These are phyloP conservation scores for Hippopotamus amphibius DNA, from an alignment of 2,113 vertebrate species.

Conservation along the genomic window DNA sequence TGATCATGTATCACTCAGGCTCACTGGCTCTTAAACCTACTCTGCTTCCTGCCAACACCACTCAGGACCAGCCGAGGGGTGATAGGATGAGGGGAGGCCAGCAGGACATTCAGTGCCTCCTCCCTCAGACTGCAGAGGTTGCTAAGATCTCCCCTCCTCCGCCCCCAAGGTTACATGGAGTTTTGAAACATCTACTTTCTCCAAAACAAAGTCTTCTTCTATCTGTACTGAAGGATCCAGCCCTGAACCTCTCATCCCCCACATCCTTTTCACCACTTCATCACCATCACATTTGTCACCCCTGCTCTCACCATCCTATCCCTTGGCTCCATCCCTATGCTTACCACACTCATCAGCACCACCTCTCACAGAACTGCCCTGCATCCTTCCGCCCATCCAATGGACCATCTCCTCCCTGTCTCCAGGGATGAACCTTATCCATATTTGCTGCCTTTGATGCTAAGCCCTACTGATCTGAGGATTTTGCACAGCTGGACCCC, in stretches of 20 bases:
- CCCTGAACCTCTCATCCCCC: not conserved
- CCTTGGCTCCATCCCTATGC: not conserved
- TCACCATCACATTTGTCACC: not conserved
- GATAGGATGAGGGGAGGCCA: not conserved
- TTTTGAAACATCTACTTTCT: not conserved
- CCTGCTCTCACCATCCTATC: not conserved
- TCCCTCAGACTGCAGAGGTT: not conserved
- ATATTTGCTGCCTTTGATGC: not conserved
- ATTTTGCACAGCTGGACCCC: not conserved
- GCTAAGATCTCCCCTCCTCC: not conserved
- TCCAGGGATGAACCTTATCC: not conserved
- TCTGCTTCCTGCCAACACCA: not conserved
- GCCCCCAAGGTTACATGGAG: not conserved
- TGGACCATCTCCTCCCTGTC: not conserved
- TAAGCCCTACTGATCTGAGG: conserved; percentile 24
- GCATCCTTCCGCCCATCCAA: not conserved
- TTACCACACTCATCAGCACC: not conserved
- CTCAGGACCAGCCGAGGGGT: not conserved
- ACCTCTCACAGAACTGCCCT: not conserved
- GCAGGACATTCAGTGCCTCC: not conserved
- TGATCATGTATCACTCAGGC: not conserved
- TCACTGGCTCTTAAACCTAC: not conserved
- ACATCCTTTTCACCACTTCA: not conserved
- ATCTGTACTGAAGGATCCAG: not conserved
- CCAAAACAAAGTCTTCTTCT: conserved; percentile 25